Percentiles rank a stretch among this genome's conserved stretches.
Evolutionary conservation across 2,797 vertebrate species (phyloP).

Genomic region (Enteromius mattozi): DNA sequence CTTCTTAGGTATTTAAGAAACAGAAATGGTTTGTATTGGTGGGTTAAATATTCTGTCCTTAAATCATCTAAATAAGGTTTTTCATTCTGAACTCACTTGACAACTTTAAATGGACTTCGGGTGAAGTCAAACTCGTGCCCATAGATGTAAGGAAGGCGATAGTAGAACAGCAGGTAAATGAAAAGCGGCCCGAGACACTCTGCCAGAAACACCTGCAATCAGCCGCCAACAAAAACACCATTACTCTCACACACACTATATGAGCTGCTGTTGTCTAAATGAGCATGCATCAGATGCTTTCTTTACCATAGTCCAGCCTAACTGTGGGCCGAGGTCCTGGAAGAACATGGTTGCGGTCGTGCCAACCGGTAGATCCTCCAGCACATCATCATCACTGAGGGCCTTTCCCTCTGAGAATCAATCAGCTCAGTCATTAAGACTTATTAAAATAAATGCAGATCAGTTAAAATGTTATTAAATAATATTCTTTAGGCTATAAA

Average conservation of each 20-base stretch:
- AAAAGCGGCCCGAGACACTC: constrained; percentile 77
- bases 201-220: constrained; percentile 74
- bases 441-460: not conserved
- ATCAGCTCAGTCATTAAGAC: not conserved
- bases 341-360: constrained; percentile 84
- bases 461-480: not conserved
- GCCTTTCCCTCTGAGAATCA: constrained; percentile 77
- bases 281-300: not conserved
- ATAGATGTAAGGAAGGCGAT: constrained; percentile 76
- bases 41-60: not conserved
- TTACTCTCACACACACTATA: not conserved
- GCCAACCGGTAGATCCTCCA: constrained; percentile 81
- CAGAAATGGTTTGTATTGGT: not conserved
- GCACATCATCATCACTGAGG: constrained; percentile 80
- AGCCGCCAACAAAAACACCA: not conserved
- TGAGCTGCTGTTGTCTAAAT: not conserved
- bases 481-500: not conserved
- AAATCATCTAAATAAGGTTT: constrained; percentile 7
- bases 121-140: constrained; percentile 70
- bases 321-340: constrained; percentile 83
- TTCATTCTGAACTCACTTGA: constrained; percentile 33
- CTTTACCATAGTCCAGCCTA: constrained; percentile 84
- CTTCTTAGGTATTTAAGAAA: not conserved
- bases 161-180: constrained; percentile 78
- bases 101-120: constrained; percentile 72